Evolutionary conservation across 2,888 invertebrate genomes (phyloP).

Genomic region (Yponomeuta cagnagella): DNA sequence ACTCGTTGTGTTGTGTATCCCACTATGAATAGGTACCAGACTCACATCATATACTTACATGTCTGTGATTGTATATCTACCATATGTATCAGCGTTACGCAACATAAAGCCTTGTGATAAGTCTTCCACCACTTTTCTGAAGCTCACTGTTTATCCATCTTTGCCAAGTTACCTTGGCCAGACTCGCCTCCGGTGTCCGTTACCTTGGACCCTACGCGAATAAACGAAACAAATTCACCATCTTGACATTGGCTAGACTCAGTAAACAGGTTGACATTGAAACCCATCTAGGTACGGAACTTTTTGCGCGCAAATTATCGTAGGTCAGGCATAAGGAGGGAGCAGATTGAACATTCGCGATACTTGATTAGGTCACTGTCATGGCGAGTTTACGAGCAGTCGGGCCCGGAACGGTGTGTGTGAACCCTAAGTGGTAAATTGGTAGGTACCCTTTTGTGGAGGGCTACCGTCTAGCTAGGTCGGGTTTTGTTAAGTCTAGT

Average conservation of each 20-base stretch:
- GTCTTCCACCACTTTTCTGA: too few species aligned
- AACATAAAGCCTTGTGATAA: too few species aligned
- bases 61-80: too few species aligned
- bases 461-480: too few species aligned
- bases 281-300: not conserved
- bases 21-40: too few species aligned
- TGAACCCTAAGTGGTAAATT: constrained; percentile 7
- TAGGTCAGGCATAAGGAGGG: not conserved
- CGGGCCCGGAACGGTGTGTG: constrained; percentile 1
- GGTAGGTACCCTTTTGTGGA: not conserved
- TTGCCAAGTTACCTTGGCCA: not conserved
- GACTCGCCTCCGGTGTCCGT: not conserved
- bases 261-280: not conserved
- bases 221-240: not conserved
- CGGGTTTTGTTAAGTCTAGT: not conserved
- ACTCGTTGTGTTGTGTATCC: too few species aligned
- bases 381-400: not conserved
- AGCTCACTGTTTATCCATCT: too few species aligned
- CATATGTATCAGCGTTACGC: too few species aligned
- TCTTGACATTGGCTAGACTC: constrained; percentile 1
- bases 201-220: constrained; percentile 1
- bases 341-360: not conserved
- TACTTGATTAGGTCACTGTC: constrained; percentile 4
- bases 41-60: too few species aligned
- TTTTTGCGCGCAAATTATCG: not conserved